phyloP scores from a whole-genome alignment of 2,113 vertebrate genomes.

The Sander vitreus region DNA sequence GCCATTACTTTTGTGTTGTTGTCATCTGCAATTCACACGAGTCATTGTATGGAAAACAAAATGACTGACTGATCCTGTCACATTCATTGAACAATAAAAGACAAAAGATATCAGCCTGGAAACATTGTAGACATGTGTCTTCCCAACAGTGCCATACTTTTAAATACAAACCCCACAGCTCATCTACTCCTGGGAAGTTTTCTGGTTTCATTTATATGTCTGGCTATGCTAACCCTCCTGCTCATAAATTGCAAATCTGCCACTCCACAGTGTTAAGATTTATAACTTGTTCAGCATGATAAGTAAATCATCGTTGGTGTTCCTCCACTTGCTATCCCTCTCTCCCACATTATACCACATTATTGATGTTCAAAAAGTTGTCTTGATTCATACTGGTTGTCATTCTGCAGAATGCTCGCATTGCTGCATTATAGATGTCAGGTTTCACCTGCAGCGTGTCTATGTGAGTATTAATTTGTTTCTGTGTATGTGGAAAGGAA shows the following conservation, averaged over 20 bases:
- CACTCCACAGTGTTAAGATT: constrained; percentile 45
- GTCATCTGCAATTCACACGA: constrained; percentile 2
- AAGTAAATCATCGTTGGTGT: constrained; percentile 49
- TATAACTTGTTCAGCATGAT: constrained; percentile 34
- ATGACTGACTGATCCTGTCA: constrained; percentile 8
- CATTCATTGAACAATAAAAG: constrained; percentile 16
- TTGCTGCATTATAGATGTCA: constrained; percentile 16
- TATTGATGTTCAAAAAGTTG: constrained; percentile 49
- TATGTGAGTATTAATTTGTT: neutral
- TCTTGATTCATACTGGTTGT: constrained; percentile 43
- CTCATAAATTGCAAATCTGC: constrained; percentile 60
- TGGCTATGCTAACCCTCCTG: constrained; percentile 29
- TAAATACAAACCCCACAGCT: constrained; percentile 2
- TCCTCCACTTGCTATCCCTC: constrained; percentile 1
- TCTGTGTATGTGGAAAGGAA: constrained; percentile 17
- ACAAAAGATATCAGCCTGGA: neutral
- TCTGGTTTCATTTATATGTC: constrained; percentile 50
- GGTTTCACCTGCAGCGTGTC: constrained; percentile 11
- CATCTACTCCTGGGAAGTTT: constrained; percentile 7
- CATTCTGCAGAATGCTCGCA: constrained; percentile 7
- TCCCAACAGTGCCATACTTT: constrained; percentile 1
- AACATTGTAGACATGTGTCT: constrained; percentile 9
- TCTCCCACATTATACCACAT: constrained; percentile 14
- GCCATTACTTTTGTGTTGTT: constrained; percentile 26
- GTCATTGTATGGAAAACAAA: neutral